Percentiles rank a stretch among this genome's conserved stretches.
These are phyloP conservation scores for Solea solea DNA, from an alignment of 2,113 vertebrate species.

Conservation along the genomic window DNA sequence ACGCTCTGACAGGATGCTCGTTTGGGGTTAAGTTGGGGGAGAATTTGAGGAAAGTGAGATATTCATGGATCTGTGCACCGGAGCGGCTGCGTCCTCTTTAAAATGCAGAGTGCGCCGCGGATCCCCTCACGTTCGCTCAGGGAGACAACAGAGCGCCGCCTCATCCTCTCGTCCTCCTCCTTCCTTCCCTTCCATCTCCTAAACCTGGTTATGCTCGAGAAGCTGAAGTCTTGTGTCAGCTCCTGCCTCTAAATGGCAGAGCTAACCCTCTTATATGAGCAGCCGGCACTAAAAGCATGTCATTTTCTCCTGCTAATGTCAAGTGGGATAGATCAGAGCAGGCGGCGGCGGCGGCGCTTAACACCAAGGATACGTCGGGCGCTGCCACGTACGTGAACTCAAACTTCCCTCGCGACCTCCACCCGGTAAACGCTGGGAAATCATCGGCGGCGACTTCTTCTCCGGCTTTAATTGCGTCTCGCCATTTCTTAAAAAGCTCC, in stretches of 20 bases:
- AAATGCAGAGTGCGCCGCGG: constrained; percentile 17
- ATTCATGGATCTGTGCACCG: not conserved
- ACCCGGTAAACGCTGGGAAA: constrained; percentile 11
- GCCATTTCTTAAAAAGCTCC: constrained; percentile 24
- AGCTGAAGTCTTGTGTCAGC: constrained; percentile 50
- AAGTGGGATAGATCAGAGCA: constrained; percentile 71
- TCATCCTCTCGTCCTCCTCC: constrained; percentile 5
- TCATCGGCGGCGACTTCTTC: constrained; percentile 42
- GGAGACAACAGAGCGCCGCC: not conserved
- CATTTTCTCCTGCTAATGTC: constrained; percentile 77
- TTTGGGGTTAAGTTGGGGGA: not conserved
- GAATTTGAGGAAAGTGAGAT: not conserved
- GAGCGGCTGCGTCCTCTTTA: constrained; percentile 7
- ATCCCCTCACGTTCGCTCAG: constrained; percentile 1
- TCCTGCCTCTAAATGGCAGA: constrained; percentile 68
- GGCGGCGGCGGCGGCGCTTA: constrained; percentile 57
- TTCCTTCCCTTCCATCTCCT: constrained; percentile 30
- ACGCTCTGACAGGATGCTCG: constrained; percentile 7
- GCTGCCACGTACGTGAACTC: constrained; percentile 27
- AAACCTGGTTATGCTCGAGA: constrained; percentile 56
- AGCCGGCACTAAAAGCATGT: constrained; percentile 72
- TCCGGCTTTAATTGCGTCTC: not conserved
- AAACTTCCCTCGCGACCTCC: constrained; percentile 42
- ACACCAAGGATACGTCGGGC: constrained; percentile 32
- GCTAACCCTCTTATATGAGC: constrained; percentile 67